phyloP scores from a whole-genome alignment of 2,888 invertebrate species.

The Tanytarsus gracilentus region DNA sequence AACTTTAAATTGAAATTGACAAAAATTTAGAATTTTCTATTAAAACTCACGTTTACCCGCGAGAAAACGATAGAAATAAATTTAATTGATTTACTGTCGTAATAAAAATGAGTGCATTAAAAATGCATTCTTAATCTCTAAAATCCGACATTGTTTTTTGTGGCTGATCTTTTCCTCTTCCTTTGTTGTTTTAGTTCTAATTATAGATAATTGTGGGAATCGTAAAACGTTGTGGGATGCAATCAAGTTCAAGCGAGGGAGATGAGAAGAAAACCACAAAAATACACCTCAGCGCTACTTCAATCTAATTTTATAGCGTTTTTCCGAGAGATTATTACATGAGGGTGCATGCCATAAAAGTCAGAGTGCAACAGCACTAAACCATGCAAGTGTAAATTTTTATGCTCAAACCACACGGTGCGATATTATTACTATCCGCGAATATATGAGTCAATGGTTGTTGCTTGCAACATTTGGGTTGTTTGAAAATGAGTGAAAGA shows the following conservation, averaged over 20 bases:
- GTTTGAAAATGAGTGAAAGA: no score
- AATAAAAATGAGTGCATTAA: not conserved
- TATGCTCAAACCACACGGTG: not conserved
- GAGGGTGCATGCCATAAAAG: no score
- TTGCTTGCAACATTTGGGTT: not conserved
- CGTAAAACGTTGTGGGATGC: no score
- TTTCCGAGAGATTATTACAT: no score
- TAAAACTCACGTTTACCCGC: not conserved
- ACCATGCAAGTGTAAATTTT: constrained; percentile 18
- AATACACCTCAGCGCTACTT: no score
- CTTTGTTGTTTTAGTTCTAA: not conserved
- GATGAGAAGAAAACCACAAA: no score
- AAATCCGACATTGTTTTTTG: not conserved
- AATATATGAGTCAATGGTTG: not conserved
- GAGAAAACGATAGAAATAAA: not conserved
- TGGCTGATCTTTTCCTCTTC: not conserved
- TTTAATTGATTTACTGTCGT: not conserved
- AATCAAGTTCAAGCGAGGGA: no score
- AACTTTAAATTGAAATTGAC: no score
- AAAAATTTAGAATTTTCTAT: not conserved
- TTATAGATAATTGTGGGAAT: not conserved
- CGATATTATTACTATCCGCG: not conserved
- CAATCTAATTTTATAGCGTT: no score
- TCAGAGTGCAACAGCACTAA: not conserved
- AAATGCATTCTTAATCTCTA: no score